Percentiles rank a stretch among this genome's conserved stretches.
Evolutionary conservation across 2,797 vertebrate species (phyloP).

Genomic region (Crocidura indochinensis): DNA sequence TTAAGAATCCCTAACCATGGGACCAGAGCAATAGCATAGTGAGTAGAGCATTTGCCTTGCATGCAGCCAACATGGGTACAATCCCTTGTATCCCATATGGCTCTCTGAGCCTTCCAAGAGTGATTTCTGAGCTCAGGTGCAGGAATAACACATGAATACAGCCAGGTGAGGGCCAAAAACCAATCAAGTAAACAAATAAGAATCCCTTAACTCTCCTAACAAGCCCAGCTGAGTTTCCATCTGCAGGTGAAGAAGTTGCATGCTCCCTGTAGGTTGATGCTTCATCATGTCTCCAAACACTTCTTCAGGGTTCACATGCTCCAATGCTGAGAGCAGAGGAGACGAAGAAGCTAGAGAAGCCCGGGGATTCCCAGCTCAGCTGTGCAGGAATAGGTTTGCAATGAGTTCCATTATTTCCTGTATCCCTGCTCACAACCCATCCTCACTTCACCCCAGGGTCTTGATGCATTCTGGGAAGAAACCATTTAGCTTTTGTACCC

Average conservation of each 20-base stretch:
- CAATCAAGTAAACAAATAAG: too few relatives aligned
- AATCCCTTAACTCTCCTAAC: neutral
- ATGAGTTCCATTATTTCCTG: neutral
- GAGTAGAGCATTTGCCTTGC: too few relatives aligned
- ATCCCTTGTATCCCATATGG: too few relatives aligned
- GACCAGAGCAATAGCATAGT: too few relatives aligned
- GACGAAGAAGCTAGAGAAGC: neutral
- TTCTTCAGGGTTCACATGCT: too few relatives aligned
- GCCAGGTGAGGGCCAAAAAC: too few relatives aligned
- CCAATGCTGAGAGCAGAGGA: too few relatives aligned
- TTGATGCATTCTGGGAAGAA: constrained; percentile 66
- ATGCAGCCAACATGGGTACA: too few relatives aligned
- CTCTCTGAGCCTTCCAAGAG: too few relatives aligned
- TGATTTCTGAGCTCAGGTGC: too few relatives aligned
- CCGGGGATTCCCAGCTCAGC: accelerated
- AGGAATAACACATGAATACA: too few relatives aligned
- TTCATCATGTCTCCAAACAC: neutral
- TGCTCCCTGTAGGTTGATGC: neutral
- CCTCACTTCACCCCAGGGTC: neutral
- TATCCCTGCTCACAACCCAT: neutral
- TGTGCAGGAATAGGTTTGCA: neutral
- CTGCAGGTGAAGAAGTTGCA: neutral
- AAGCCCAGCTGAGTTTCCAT: neutral
- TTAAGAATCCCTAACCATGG: neutral
- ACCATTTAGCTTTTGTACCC: constrained; percentile 58